Conservation (phyloP, 2,113 vertebrate species). For the Cinclus mexicanus region DNA sequence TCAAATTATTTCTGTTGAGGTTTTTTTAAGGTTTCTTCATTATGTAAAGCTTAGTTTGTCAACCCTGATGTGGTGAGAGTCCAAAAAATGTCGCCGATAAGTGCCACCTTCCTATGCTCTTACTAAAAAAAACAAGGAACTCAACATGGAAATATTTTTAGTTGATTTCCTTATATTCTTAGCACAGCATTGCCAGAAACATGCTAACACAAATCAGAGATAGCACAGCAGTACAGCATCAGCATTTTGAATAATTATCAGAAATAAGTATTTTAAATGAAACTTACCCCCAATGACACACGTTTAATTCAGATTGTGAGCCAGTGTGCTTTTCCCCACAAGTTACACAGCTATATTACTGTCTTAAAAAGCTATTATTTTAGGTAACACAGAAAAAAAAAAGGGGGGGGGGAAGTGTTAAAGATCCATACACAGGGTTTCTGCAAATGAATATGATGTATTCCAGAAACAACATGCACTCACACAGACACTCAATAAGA, state of each 20-base stretch:
- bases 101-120: constrained; percentile 17
- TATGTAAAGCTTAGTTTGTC: constrained; percentile 62
- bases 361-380: constrained; percentile 49
- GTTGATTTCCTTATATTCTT: not conserved
- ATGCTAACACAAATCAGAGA: constrained; percentile 24
- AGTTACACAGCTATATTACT: constrained; percentile 1
- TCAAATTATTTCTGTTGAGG: constrained; percentile 65
- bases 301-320: constrained; percentile 53
- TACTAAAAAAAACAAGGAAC: not conserved
- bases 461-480: constrained; percentile 66
- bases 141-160: not conserved
- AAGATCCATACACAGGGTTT: constrained; percentile 63
- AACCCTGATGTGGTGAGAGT: constrained; percentile 54
- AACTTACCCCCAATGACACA: constrained; percentile 49
- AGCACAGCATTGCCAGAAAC: constrained; percentile 33
- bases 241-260: constrained; percentile 50
- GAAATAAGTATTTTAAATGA: constrained; percentile 54
- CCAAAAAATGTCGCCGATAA: constrained; percentile 33
- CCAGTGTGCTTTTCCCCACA: constrained; percentile 48
- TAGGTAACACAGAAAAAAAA: not conserved
- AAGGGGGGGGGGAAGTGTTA: not conserved
- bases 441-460: constrained; percentile 72
- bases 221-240: constrained; percentile 18
- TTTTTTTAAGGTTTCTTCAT: constrained; percentile 43
- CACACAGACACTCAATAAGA: constrained; percentile 71